Conservation (phyloP, 2,113 vertebrate species). For the Columba livia region DNA sequence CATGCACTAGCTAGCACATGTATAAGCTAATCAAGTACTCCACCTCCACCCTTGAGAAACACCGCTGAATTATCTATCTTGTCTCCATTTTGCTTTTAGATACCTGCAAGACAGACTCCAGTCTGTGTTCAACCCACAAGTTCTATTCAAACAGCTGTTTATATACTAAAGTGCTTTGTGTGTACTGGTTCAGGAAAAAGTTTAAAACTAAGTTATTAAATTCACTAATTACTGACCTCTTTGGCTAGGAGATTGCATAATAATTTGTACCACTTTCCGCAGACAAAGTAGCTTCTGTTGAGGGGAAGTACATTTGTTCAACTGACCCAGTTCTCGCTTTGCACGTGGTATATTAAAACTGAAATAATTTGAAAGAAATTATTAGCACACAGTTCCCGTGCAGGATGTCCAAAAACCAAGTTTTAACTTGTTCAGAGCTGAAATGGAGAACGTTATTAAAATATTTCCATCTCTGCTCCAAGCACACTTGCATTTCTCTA, state of each 20-base stretch:
- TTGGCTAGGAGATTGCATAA: slow-evolving; percentile 86
- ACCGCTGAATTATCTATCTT: not conserved
- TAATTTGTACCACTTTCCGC: slow-evolving; percentile 83
- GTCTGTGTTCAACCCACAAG: not conserved
- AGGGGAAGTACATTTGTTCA: slow-evolving; percentile 91
- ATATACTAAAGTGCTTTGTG: not conserved
- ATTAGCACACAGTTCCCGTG: not conserved
- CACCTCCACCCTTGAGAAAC: not conserved
- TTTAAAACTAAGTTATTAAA: not conserved
- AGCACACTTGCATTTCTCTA: not conserved
- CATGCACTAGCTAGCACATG: not conserved
- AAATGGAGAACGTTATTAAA: not conserved
- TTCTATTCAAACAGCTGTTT: not conserved
- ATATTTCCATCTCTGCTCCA: not conserved
- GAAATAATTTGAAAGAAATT: not conserved
- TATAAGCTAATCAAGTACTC: not conserved
- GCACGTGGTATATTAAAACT: slow-evolving; percentile 94
- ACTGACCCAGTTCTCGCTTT: slow-evolving; percentile 88
- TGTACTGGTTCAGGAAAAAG: not conserved
- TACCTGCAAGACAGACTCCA: not conserved
- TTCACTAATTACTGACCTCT: slow-evolving; percentile 77
- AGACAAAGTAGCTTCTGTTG: slow-evolving; percentile 94
- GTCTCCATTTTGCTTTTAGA: not conserved
- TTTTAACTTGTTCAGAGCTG: not conserved
- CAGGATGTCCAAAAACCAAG: not conserved